Conservation (phyloP, 2,888 invertebrate species). For the Torymus auratus region DNA sequence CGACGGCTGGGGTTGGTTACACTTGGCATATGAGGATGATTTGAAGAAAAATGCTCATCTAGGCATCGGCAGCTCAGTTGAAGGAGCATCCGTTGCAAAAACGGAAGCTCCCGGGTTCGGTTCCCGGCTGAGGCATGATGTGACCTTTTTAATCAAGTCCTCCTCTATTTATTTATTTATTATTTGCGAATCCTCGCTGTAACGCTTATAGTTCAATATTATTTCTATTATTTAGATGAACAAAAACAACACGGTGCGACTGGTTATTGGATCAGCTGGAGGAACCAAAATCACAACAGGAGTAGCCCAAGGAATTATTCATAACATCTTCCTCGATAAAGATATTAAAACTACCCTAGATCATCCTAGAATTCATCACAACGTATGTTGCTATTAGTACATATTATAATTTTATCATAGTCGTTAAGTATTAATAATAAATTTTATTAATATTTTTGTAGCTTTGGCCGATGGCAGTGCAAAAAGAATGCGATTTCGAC, state of each 20-base stretch:
- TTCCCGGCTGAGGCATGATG: no score
- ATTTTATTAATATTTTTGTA: neutral
- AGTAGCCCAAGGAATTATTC: constrained; percentile 76
- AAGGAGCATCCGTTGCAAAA: no score
- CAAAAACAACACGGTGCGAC: constrained; percentile 16
- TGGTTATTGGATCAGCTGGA: constrained; percentile 91
- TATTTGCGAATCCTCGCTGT: no score
- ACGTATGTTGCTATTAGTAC: constrained; percentile 12
- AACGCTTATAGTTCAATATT: neutral
- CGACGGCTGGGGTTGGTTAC: no score
- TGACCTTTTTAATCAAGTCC: no score
- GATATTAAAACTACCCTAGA: constrained; percentile 27
- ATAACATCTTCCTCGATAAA: constrained; percentile 4
- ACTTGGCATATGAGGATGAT: no score
- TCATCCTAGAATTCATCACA: constrained; percentile 39
- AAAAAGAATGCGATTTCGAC: constrained; percentile 7
- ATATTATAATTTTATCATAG: neutral
- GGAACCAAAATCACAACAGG: constrained; percentile 93
- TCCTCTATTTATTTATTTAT: no score
- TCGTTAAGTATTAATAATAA: neutral
- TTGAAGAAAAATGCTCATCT: no score
- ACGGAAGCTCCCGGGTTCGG: no score
- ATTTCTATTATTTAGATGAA: constrained; percentile 19
- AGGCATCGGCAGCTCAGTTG: no score
- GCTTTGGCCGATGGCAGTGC: constrained; percentile 42